These are phyloP conservation scores for Siniperca knerii DNA, from an alignment of 2,113 vertebrate genomes.

Conservation along the genomic window DNA sequence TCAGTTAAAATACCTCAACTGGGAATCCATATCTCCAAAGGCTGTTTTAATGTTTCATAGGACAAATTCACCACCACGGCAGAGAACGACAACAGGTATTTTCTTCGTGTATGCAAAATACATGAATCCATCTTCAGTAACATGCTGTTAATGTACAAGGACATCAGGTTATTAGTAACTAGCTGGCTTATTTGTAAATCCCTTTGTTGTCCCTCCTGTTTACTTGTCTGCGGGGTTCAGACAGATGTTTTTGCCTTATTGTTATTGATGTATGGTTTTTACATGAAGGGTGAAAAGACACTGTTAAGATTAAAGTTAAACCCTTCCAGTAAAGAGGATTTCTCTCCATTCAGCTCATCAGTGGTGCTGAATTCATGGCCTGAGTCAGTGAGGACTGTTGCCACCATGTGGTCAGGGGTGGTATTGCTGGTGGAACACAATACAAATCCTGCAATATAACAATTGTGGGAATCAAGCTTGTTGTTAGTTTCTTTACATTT, in stretches of 20 bases:
- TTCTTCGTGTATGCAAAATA: conserved; percentile 2
- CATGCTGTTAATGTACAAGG: neutral
- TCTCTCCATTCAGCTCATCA: conserved; percentile 43
- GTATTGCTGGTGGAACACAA: conserved; percentile 1
- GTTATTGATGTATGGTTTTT: conserved; percentile 48
- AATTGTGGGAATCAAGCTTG: neutral
- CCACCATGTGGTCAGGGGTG: conserved; percentile 70
- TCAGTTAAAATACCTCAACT: conserved; percentile 15
- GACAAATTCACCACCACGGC: neutral
- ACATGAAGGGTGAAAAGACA: conserved; percentile 39
- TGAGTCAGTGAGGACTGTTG: conserved; percentile 33
- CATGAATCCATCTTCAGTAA: neutral
- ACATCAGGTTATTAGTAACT: conserved; percentile 27
- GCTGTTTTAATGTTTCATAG: conserved; percentile 20
- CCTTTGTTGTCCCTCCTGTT: conserved; percentile 48
- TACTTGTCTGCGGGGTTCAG: neutral
- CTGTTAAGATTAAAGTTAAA: conserved; percentile 65
- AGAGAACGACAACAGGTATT: neutral
- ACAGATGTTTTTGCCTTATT: conserved; percentile 56
- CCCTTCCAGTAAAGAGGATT: conserved; percentile 72
- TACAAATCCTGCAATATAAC: neutral
- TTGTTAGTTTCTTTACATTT: neutral
- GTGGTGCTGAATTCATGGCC: conserved; percentile 4
- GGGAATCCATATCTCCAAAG: neutral
- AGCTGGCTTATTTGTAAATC: conserved; percentile 47